Base-by-base conservation (phyloP, 2,888 invertebrate species). In the Helleia helle region DNA sequence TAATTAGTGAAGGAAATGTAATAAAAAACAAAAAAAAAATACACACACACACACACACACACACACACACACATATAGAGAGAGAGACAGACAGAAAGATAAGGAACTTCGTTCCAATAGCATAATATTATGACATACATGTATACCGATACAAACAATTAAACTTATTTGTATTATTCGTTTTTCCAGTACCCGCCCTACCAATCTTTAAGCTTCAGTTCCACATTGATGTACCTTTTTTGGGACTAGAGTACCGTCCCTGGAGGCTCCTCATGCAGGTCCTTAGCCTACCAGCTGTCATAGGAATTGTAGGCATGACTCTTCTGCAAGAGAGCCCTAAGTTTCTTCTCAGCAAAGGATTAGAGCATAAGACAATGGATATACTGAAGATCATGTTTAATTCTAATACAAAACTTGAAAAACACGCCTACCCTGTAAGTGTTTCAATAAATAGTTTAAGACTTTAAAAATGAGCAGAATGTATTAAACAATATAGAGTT, bases 261-360 rank as follows among this genome's bases (percentile, higher is more conserved):
- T 95, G 94, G 94, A 81, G 94, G 30, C 53, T 93, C 12, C 87
- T 93, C 38, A 67, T 93, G 26, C 84, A 90, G 8, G 52, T 89
- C 1, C 86, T 92, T 50, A 87, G 88, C 40, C 17, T 91, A 0
- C 89, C 93, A 0, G 87, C 89, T 34, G 54, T 90, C 0, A 27
- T 90, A 0, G 89, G 91, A 0, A 84, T 88, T 0, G 7, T 88
- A 0, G 77, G 86, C 17, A 70, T 89, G 12, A 55, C 83, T 0
- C 73, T 76, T 30, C 69, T 90, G 40, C 89, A 91, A 0, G 94
- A 94, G 62, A 94, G 92, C 50, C 94, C 94, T 0, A 92, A 93
- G 62, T 94, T 90, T 59, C 74, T 90, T 29, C 75, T 91, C 2
- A 87, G 89, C 25, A 89, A 88, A 50, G 88, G 88, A 0, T 73